These are phyloP conservation scores for Camponotus pennsylvanicus DNA, from an alignment of 1,140 invertebrate genomes.

Conservation along the genomic window DNA sequence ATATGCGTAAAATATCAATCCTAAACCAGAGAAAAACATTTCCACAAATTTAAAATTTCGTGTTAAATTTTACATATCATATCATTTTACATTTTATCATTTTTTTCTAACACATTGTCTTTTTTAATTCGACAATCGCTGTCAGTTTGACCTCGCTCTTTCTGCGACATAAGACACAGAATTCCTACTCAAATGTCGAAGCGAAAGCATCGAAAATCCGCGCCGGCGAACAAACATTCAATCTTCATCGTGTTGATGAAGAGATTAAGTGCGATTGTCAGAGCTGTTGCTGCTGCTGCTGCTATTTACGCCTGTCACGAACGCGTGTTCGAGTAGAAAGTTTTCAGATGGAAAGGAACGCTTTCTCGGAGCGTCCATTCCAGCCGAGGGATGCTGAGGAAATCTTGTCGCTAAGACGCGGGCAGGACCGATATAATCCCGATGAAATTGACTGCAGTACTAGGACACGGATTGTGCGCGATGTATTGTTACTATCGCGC, in stretches of 20 bases:
- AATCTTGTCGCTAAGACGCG: constrained; percentile 26
- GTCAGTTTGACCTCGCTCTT: neutral
- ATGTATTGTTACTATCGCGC: constrained; percentile 47
- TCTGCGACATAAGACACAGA: neutral
- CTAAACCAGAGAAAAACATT: neutral
- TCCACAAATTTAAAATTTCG: neutral
- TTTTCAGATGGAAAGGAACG: constrained; percentile 50
- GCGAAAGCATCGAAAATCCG: constrained; percentile 26
- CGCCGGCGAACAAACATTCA: constrained; percentile 61
- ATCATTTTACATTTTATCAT: neutral
- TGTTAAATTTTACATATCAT: neutral
- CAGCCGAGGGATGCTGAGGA: constrained; percentile 11
- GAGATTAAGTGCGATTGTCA: constrained; percentile 73
- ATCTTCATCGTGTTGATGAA: constrained; percentile 52
- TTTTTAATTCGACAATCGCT: neutral
- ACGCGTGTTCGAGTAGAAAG: constrained; percentile 69
- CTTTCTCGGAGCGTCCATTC: constrained; percentile 27
- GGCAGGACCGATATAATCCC: constrained; percentile 42
- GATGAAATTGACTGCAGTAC: constrained; percentile 60
- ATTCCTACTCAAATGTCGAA: constrained; percentile 17
- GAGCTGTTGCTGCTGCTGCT: constrained; percentile 68
- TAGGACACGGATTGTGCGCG: constrained; percentile 53
- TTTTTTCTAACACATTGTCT: neutral
- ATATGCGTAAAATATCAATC: neutral
- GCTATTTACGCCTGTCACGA: constrained; percentile 64